These are phyloP conservation scores for Sapayoa aenigma DNA, from an alignment of 2,113 vertebrate species.

Conservation along the genomic window DNA sequence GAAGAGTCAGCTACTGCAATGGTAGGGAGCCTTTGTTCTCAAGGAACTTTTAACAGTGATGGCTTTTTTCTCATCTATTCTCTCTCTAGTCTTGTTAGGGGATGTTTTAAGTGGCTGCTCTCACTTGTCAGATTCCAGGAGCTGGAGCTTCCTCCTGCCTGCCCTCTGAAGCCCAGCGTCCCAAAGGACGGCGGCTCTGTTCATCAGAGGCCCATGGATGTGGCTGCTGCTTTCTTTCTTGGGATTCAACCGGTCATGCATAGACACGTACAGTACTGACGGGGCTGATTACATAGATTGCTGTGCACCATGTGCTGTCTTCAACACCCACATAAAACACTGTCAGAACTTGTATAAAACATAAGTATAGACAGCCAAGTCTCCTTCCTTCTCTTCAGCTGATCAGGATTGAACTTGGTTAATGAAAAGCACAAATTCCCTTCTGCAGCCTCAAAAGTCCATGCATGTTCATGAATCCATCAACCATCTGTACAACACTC, in stretches of 20 bases:
- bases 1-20: background rate
- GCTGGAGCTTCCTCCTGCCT: background rate
- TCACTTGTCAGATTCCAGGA: background rate
- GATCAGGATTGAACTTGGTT: background rate
- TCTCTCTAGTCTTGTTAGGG: background rate
- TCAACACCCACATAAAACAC: background rate
- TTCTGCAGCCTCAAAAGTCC: background rate
- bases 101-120: background rate
- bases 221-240: background rate
- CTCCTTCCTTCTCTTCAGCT: background rate
- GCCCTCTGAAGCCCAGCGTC: background rate
- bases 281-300: background rate
- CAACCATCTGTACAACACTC: background rate
- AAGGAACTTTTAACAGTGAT: background rate
- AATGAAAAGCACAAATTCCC: background rate
- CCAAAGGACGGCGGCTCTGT: background rate
- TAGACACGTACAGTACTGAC: background rate
- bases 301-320: background rate
- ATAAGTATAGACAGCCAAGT: background rate
- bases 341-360: slow-evolving; percentile 1
- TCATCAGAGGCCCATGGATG: background rate
- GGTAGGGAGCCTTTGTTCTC: background rate
- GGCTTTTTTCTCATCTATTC: background rate
- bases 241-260: background rate
- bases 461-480: background rate